phyloP scores from a whole-genome alignment of 2,797 vertebrate genomes.

The Mastacembelus armatus region DNA sequence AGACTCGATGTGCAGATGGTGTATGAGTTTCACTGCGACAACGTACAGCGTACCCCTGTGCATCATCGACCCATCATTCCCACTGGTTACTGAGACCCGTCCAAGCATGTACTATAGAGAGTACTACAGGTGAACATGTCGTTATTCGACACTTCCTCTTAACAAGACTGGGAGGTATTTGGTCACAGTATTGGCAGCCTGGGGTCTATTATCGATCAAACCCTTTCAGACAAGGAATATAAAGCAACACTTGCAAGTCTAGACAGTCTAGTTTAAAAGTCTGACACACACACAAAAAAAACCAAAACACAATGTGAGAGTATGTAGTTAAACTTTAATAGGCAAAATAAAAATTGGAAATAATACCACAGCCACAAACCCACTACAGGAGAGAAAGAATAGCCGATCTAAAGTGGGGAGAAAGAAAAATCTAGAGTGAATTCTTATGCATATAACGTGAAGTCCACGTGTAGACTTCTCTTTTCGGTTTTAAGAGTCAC shows the following conservation, averaged over 20 bases:
- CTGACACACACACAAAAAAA: background rate
- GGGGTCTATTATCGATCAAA: too few relatives aligned
- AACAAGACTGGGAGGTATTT: too few relatives aligned
- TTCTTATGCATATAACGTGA: background rate
- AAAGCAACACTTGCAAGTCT: too few relatives aligned
- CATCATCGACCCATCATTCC: too few relatives aligned
- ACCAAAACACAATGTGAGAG: background rate
- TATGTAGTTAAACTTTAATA: slow-evolving; percentile 20
- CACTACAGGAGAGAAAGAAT: background rate
- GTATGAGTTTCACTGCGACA: slow-evolving; percentile 17
- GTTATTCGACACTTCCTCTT: too few relatives aligned
- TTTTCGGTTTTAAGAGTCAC: background rate
- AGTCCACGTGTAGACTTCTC: background rate
- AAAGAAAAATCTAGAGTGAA: background rate
- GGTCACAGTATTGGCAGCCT: too few relatives aligned
- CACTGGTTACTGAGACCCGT: too few relatives aligned
- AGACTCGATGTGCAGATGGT: background rate
- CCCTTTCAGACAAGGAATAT: too few relatives aligned
- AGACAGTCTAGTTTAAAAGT: background rate
- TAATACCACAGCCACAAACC: too few relatives aligned
- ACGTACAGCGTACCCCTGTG: too few relatives aligned
- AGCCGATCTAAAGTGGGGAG: background rate
- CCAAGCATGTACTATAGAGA: too few relatives aligned
- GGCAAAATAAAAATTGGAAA: slow-evolving; percentile 9
- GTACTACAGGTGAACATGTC: too few relatives aligned